phyloP scores from a whole-genome alignment of 35 echinoderm and acorn worm species.

The Strongylocentrotus purpuratus region DNA sequence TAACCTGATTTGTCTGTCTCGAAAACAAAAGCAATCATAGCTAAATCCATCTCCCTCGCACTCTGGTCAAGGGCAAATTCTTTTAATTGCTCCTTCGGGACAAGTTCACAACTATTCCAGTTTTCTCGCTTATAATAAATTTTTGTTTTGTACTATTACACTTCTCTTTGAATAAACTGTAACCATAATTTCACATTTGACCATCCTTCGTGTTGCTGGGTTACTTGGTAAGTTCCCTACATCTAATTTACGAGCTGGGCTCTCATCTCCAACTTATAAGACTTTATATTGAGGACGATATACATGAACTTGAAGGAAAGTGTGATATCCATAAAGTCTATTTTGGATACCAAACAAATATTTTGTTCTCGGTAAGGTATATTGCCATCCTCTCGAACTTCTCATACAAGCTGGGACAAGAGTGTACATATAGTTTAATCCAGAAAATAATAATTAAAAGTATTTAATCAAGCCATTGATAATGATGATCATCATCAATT shows the following conservation, averaged over 20 bases:
- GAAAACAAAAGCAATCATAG: not conserved
- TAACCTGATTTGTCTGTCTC: not conserved
- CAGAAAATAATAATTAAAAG: too few species aligned
- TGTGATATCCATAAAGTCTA: not conserved
- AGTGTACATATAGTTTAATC: too few species aligned
- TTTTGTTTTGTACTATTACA: too few species aligned
- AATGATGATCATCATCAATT: too few species aligned
- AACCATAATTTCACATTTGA: not conserved
- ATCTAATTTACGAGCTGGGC: not conserved
- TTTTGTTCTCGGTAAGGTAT: too few species aligned
- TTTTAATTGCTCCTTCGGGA: not conserved
- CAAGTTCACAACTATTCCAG: not conserved
- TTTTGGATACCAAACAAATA: not conserved
- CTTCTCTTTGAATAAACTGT: not conserved
- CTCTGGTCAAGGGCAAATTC: slow-evolving; percentile 13
- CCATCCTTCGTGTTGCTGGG: not conserved
- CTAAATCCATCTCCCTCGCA: not conserved
- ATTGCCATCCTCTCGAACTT: too few species aligned
- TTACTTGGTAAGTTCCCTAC: not conserved
- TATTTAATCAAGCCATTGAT: too few species aligned
- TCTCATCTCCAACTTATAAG: not conserved
- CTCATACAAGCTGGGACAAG: too few species aligned
- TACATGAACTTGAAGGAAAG: not conserved
- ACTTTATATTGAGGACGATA: not conserved
- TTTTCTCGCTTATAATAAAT: not conserved